Conservation (phyloP, 30 jellyfish, hydroid and myxozoan genomes). For the Chrysaora quinquecirrha region DNA sequence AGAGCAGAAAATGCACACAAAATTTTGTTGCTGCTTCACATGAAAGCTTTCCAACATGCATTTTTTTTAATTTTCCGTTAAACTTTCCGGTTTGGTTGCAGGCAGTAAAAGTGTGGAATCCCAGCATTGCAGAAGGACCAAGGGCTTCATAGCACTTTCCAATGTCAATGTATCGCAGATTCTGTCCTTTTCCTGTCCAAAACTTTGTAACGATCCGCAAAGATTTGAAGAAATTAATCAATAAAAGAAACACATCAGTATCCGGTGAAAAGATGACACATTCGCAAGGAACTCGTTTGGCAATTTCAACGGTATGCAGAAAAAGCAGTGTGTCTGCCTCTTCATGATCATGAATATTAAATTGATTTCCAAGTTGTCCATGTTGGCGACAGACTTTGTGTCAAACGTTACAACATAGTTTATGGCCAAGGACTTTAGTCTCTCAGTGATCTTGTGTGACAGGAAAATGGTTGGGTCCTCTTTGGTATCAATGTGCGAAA, state of each 20-base stretch:
- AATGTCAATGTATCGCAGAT: not conserved
- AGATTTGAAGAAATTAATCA: constrained; percentile 6
- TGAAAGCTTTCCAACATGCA: constrained; percentile 1
- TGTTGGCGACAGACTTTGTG: not conserved
- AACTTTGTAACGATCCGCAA: not conserved
- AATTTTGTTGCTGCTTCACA: not conserved
- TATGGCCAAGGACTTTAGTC: not conserved
- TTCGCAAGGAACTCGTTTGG: constrained; percentile 37
- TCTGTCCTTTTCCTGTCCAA: constrained; percentile 5
- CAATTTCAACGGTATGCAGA: constrained; percentile 42
- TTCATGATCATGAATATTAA: constrained; percentile 43
- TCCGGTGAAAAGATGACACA: constrained; percentile 34
- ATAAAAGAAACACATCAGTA: constrained; percentile 44
- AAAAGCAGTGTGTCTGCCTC: constrained; percentile 62
- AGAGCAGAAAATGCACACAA: not conserved
- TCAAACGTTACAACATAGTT: constrained; percentile 5
- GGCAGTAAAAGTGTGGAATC: constrained; percentile 12
- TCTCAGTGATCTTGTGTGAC: not conserved
- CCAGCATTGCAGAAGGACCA: not conserved
- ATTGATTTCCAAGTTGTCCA: constrained; percentile 14
- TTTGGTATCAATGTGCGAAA: constrained; percentile 39
- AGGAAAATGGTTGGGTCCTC: constrained; percentile 21
- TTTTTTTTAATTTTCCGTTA: constrained; percentile 9
- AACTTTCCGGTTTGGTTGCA: constrained; percentile 21
- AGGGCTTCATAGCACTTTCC: not conserved